Base-by-base conservation (phyloP, 2,888 invertebrate species). In the Troilus luridus region DNA sequence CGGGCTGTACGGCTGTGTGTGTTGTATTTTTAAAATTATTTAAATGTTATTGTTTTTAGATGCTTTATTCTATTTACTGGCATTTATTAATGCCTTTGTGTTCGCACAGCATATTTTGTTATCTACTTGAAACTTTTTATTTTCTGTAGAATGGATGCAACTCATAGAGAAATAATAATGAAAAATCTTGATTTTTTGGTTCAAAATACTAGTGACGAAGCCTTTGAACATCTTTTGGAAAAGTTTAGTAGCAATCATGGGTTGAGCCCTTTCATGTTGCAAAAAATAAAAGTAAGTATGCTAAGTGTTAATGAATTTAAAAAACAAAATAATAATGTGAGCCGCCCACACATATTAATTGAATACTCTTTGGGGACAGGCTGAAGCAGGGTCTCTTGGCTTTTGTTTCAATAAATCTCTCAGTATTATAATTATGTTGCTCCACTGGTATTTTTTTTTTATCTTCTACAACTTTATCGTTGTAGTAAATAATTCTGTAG, bases 271-370 rank as follows among this genome's bases (percentile, higher is more conserved):
- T 81, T 54, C 54, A 81, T 81, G 81, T 56, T 81, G 54, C 11
- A 19, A 19, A 81, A 81, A 81, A 81, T 81, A 81, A 54, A 56
- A 17, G 81, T 81, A 54, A 81, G 81, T 81, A 81, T 67, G 41
- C n/a, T 64, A 10, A 64, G 1, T 64, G n/a, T n/a, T 64, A 11
- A 64, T 67, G 12, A 64, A n/a, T n/a, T 64, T n/a, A 11, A n/a
- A 11, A 59, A 10, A n/a, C 10, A n/a, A 64, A n/a, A 21, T 21
- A n/a, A 21, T 21, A 19, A 21, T 62, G 1, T 21, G 21, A 7
- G 62, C 21, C 21, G 21, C 21, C 21, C 21, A 59, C 64, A 24
- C 64, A n/a, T 24, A 67, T 11, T 3, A 24, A 24, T n/a, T n/a
- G 9, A 62, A 62, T 67, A 67, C 14, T 24, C 24, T 67, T 14